Percentiles rank a stretch among this genome's conserved stretches.
phyloP scores from a whole-genome alignment of 2,888 invertebrate genomes.

The Calliopum simillimum region DNA sequence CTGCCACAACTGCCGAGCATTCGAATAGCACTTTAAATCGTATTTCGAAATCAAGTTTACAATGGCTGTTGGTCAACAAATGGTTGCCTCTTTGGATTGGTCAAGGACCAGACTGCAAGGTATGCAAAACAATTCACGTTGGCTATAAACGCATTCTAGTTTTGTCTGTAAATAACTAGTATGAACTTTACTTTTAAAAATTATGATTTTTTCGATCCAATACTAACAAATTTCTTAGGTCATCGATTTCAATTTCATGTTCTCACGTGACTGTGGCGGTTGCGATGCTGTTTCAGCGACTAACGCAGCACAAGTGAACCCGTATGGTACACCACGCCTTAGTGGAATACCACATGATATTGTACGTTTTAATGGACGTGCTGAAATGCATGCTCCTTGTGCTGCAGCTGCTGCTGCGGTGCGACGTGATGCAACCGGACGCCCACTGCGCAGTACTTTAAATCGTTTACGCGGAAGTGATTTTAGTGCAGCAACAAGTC shows the following conservation, averaged over 20 bases:
- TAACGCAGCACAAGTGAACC: slow-evolving; percentile 53
- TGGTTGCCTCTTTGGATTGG: slow-evolving; percentile 75
- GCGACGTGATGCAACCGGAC: slow-evolving; percentile 51
- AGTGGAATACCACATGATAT: slow-evolving; percentile 62
- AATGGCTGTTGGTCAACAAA: slow-evolving; percentile 76
- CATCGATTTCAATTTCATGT: slow-evolving; percentile 69
- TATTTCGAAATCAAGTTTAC: slow-evolving; percentile 73
- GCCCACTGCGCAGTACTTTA: slow-evolving; percentile 62
- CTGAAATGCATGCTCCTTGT: slow-evolving; percentile 53
- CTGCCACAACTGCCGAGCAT: slow-evolving; percentile 54
- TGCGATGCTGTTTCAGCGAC: slow-evolving; percentile 61
- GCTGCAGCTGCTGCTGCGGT: slow-evolving; percentile 41
- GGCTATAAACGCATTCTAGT: not conserved
- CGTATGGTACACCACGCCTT: slow-evolving; percentile 59
- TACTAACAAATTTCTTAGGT: slow-evolving; percentile 47
- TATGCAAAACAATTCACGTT: slow-evolving; percentile 28
- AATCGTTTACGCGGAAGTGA: slow-evolving; percentile 60
- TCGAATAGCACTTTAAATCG: slow-evolving; percentile 64
- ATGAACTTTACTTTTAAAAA: not conserved
- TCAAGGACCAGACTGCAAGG: slow-evolving; percentile 70
- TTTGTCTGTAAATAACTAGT: not conserved
- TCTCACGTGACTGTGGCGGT: slow-evolving; percentile 66
- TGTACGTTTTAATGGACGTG: slow-evolving; percentile 62
- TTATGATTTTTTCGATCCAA: not conserved
- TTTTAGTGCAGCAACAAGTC: slow-evolving; percentile 27